phyloP scores from a whole-genome alignment of 2,797 vertebrate genomes.

The Peromyscus melanophrys region DNA sequence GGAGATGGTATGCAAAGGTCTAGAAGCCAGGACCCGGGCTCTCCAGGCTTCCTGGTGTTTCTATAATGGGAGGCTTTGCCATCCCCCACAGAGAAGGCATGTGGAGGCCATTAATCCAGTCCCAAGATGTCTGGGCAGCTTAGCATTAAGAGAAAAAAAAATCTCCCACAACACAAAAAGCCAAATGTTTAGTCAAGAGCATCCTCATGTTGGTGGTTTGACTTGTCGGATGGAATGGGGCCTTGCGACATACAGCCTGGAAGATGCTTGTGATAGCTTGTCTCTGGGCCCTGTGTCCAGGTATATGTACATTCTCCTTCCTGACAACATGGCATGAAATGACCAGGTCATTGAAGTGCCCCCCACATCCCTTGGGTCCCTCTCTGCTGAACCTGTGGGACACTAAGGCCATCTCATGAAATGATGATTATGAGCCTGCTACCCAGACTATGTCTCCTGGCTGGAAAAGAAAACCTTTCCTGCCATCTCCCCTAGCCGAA shows the following conservation, averaged over 20 bases:
- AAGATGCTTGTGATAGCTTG: background rate
- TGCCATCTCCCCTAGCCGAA: fast-evolving
- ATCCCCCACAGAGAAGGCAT: conserved; percentile 67
- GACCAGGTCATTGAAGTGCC: too few species aligned
- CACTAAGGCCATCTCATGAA: background rate
- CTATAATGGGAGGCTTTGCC: conserved; percentile 1
- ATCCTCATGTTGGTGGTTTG: background rate
- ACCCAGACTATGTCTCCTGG: fast-evolving
- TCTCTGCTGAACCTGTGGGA: background rate
- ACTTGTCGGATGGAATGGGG: background rate
- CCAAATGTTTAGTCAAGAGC: background rate
- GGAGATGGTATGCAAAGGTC: conserved; percentile 54
- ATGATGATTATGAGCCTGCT: fast-evolving
- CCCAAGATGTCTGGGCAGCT: conserved; percentile 70
- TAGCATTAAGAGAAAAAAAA: background rate
- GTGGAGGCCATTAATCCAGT: conserved; percentile 72
- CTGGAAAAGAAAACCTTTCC: background rate
- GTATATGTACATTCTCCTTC: fast-evolving
- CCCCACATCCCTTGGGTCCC: background rate
- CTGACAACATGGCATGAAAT: fast-evolving
- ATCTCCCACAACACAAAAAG: background rate
- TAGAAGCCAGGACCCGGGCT: background rate
- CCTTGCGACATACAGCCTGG: fast-evolving
- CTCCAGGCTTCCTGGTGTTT: conserved; percentile 39
- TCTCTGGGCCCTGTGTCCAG: background rate